phyloP scores from a whole-genome alignment of 2,797 vertebrate genomes.

The Okamejei kenojei region DNA sequence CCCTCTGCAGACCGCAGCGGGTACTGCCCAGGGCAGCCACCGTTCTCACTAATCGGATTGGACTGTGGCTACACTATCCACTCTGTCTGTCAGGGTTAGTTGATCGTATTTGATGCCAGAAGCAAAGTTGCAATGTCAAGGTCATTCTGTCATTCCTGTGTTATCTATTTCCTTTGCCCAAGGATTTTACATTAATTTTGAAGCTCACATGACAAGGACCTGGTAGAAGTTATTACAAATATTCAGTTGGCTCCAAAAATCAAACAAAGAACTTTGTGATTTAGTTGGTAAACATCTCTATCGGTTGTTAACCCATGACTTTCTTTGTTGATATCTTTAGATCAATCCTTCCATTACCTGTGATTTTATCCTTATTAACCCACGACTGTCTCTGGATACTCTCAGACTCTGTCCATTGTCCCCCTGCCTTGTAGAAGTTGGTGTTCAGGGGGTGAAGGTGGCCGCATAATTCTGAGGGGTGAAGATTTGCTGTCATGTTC shows the following conservation, averaged over 20 bases:
- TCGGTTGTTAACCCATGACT: neutral
- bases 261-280: neutral
- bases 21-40: neutral
- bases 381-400: neutral
- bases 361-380: neutral
- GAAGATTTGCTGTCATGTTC: too few species aligned
- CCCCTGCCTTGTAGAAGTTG: too few species aligned
- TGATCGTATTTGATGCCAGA: neutral
- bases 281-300: neutral
- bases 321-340: too few species aligned
- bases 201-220: neutral
- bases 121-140: constrained; percentile 8
- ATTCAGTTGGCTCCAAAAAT: neutral
- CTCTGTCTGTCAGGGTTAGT: neutral
- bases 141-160: neutral
- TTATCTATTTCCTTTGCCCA: neutral
- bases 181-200: neutral
- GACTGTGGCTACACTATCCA: too few species aligned
- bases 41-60: neutral
- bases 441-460: too few species aligned
- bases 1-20: neutral
- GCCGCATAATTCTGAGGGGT: too few species aligned
- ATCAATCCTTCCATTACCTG: neutral
- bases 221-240: neutral
- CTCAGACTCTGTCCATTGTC: too few species aligned